Conservation (phyloP, 2,888 invertebrate species). For the Drosophila putrida region DNA sequence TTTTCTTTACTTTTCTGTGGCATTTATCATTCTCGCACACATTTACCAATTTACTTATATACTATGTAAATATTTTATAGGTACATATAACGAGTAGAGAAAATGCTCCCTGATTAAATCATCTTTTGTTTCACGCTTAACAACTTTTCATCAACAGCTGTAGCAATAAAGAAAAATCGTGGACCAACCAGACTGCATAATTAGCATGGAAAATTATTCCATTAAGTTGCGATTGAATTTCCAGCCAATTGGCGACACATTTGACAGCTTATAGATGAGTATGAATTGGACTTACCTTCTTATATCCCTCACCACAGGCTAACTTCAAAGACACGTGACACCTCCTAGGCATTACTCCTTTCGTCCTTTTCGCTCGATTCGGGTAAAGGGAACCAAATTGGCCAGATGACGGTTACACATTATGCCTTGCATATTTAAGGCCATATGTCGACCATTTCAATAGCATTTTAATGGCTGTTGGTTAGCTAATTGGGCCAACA, state of each 20-base stretch:
- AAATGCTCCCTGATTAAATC: constrained; percentile 67
- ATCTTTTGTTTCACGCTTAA: constrained; percentile 47
- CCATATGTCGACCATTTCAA: constrained; percentile 49
- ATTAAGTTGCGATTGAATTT: constrained; percentile 60
- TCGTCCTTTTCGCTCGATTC: constrained; percentile 22
- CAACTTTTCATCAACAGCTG: constrained; percentile 45
- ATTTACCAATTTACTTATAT: constrained; percentile 45
- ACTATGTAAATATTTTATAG: constrained; percentile 59
- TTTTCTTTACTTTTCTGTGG: constrained; percentile 25
- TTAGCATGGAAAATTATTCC: constrained; percentile 56
- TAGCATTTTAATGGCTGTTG: constrained; percentile 69
- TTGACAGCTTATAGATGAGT: constrained; percentile 34
- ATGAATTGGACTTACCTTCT: constrained; percentile 15
- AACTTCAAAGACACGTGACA: constrained; percentile 25
- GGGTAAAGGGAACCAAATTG: constrained; percentile 27
- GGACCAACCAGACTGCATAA: constrained; percentile 41
- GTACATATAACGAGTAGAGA: constrained; percentile 46
- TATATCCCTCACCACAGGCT: neutral
- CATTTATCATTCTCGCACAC: constrained; percentile 48
- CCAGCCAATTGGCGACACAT: constrained; percentile 36
- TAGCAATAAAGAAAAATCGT: constrained; percentile 17
- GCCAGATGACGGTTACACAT: constrained; percentile 62
- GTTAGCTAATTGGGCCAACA: constrained; percentile 70
- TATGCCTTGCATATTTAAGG: constrained; percentile 69
- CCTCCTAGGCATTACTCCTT: constrained; percentile 36